Base-by-base conservation (phyloP, 2,888 invertebrate species). In the Camponotus fellah region DNA sequence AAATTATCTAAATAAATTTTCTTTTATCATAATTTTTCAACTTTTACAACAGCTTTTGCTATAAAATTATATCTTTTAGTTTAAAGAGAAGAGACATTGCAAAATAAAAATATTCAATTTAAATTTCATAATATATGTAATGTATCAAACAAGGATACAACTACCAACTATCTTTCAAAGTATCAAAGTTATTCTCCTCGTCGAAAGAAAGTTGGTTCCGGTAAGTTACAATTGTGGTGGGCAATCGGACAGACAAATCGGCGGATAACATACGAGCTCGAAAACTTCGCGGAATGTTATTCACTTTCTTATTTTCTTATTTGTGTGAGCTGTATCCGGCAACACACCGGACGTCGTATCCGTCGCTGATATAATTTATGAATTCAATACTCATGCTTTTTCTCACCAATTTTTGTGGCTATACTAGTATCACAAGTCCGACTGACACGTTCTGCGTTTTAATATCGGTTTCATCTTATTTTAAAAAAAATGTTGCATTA, bases 371-470 rank as follows among this genome's bases (percentile, higher is more conserved):
- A 72, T 89, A 89, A 88, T 89, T 88, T 89, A 88, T 89, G 86
- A 88, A 85, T 90, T 90, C 86, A 90, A 90, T 88, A 90, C 75
- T 76, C 79, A 82, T 77, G 65, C 82, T 74, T 80, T 74, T 34
- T 49, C 49, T n/a, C 68, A n/a, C 32, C n/a, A 64, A 56, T 62
- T 79, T 82, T 75, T 82, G 65, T 68, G 56, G 56, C 40, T 68
- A 12, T 34, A 34, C n/a, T 32, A 17, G 21, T 40, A 56, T 68
- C n/a, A 21, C 46, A 34, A n/a, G 43, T 58, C 14, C 56, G 58
- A 43, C 34, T 71, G 37, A 72, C 60, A 34, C 12, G 14, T 60
- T 4, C 46, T 71, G 26, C 26, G 34, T 32, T 2, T 58, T 32
- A 68, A 68, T 68, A 26, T 49, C 9, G 17, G 32, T n/a, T 69